A percentile compares a stretch with the other conserved stretches of the same genome.
phyloP scores from a whole-genome alignment of 1,140 invertebrate genomes.

The Catajapyx aquilonaris region DNA sequence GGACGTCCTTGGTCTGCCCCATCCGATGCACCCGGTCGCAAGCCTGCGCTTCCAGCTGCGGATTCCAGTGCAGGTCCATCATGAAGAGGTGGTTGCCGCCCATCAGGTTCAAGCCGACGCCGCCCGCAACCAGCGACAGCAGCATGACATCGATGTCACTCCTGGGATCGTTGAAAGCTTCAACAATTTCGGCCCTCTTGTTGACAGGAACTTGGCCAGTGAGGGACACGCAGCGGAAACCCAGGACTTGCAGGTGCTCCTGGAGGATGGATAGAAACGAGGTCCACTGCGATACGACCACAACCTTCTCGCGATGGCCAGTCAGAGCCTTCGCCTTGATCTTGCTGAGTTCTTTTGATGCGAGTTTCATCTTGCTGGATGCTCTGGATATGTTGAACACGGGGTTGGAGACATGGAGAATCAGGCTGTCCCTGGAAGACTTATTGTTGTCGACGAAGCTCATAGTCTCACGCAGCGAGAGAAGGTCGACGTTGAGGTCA shows the following conservation, averaged over 20 bases:
- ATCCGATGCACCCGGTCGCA: constrained; percentile 78
- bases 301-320: constrained; percentile 36
- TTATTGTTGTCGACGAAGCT: constrained; percentile 23
- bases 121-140: constrained; percentile 69
- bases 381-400: constrained; percentile 42
- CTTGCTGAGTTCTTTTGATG: too few relatives aligned
- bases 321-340: constrained; percentile 3
- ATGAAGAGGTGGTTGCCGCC: constrained; percentile 78
- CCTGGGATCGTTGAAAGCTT: constrained; percentile 42
- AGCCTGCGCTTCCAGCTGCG: constrained; percentile 74
- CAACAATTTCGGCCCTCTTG: constrained; percentile 33
- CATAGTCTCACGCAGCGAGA: constrained; percentile 34
- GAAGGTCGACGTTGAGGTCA: constrained; percentile 27
- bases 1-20: constrained; percentile 59
- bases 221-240: constrained; percentile 34
- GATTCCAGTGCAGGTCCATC: constrained; percentile 87
- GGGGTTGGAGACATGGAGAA: too few relatives aligned
- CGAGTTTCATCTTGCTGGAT: too few relatives aligned
- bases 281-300: constrained; percentile 77
- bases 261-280: constrained; percentile 45
- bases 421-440: too few relatives aligned
- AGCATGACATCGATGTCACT: constrained; percentile 35
- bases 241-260: constrained; percentile 27
- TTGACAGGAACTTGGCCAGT: constrained; percentile 40
- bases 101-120: constrained; percentile 73